These are phyloP conservation scores for Tragelaphus buxtoni DNA, from an alignment of 2,113 vertebrate genomes.

Conservation along the genomic window DNA sequence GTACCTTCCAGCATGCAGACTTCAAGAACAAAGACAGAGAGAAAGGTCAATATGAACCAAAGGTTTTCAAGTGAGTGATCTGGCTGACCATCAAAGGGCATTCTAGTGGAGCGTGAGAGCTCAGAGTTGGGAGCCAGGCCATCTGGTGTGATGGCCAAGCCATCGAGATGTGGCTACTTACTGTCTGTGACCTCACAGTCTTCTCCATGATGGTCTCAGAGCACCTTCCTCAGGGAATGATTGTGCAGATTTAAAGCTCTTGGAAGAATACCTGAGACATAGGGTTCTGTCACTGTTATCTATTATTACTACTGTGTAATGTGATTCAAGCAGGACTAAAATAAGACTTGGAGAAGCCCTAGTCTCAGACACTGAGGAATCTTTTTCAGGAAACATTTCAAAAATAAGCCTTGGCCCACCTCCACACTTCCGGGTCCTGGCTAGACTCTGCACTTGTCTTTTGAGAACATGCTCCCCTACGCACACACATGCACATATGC, in stretches of 20 bases:
- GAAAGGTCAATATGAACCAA: background rate
- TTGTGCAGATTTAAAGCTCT: background rate
- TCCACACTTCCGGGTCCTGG: background rate
- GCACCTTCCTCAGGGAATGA: background rate
- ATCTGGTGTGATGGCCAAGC: background rate
- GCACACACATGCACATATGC: background rate
- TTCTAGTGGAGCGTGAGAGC: background rate
- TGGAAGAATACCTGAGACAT: background rate
- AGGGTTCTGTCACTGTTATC: background rate
- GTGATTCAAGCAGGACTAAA: conserved; percentile 41
- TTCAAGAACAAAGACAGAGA: background rate
- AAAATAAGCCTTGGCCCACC: conserved; percentile 33
- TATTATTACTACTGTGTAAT: background rate
- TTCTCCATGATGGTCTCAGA: background rate
- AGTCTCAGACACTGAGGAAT: conserved; percentile 4
- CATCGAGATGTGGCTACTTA: background rate
- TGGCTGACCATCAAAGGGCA: background rate
- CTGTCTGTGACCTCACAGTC: background rate
- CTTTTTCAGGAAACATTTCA: conserved; percentile 45
- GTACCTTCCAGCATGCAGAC: background rate
- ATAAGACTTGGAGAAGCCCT: conserved; percentile 32
- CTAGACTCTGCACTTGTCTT: conserved; percentile 5
- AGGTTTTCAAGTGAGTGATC: background rate
- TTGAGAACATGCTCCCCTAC: background rate
- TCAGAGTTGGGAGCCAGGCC: background rate